These are phyloP conservation scores for Pyrrhia umbra DNA, from an alignment of 2,888 invertebrate genomes.

Conservation along the genomic window DNA sequence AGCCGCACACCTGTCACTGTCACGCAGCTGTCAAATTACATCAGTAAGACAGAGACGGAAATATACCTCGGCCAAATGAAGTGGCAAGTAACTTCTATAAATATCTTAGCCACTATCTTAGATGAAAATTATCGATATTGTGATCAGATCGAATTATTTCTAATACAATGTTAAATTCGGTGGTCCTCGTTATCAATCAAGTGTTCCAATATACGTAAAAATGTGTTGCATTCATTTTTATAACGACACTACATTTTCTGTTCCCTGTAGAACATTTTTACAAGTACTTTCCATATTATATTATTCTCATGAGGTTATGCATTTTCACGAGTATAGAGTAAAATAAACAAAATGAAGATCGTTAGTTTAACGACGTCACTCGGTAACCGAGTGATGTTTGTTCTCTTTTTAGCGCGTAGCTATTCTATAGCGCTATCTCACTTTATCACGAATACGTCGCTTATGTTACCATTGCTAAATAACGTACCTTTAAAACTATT, in stretches of 20 bases:
- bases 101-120: conserved; percentile 27
- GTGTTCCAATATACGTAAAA: conserved; percentile 33
- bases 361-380: conserved; percentile 7
- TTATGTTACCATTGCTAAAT: conserved; percentile 33
- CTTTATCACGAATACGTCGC: not conserved
- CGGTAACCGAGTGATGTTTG: not conserved
- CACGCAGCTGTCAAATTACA: not conserved
- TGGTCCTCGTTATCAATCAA: conserved; percentile 53
- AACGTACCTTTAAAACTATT: conserved; percentile 28
- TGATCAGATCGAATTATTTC: conserved; percentile 42
- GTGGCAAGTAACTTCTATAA: not conserved
- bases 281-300: conserved; percentile 32
- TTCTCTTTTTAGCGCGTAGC: conserved; percentile 1
- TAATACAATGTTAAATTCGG: conserved; percentile 57
- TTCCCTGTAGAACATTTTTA: conserved; percentile 29
- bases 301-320: conserved; percentile 44
- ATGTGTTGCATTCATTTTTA: conserved; percentile 29
- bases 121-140: conserved; percentile 27
- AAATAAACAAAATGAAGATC: conserved; percentile 29
- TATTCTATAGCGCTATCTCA: conserved; percentile 11
- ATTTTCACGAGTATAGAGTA: conserved; percentile 45
- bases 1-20: not conserved
- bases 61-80: not conserved
- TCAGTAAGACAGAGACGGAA: not conserved
- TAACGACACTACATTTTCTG: conserved; percentile 29